Conservation (phyloP, 2,797 vertebrate genomes). For the Pristis pectinata region DNA sequence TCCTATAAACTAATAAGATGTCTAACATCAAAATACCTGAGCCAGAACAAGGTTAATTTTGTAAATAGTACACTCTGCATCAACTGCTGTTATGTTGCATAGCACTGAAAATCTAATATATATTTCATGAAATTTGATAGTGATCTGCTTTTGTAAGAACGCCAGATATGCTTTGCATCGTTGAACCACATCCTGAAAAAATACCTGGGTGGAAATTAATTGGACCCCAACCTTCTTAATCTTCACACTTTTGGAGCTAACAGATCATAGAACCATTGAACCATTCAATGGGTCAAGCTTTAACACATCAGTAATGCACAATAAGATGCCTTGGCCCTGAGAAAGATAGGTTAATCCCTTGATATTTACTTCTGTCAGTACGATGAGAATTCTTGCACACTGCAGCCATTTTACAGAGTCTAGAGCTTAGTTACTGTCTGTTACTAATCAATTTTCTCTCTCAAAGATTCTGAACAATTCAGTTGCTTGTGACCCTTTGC, state of each 20-base stretch:
- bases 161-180: conserved; percentile 21
- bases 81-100: not conserved
- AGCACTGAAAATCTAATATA: conserved; percentile 30
- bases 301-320: conserved; percentile 30
- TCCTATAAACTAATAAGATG: not conserved
- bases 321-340: not conserved
- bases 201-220: conserved; percentile 36
- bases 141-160: not conserved
- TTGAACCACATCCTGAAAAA: conserved; percentile 29
- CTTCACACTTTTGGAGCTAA: conserved; percentile 1
- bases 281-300: conserved; percentile 27
- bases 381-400: not conserved
- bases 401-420: not conserved
- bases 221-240: conserved; percentile 8
- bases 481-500: not conserved
- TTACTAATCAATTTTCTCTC: conserved; percentile 12
- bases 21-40: conserved; percentile 5
- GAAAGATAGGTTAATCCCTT: conserved; percentile 19
- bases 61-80: not conserved
- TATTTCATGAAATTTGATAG: conserved; percentile 25
- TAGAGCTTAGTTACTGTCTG: not conserved
- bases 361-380: conserved; percentile 20
- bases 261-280: not conserved
- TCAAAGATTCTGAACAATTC: not conserved
- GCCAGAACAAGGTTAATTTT: conserved; percentile 31